Conservation (phyloP, 2,113 vertebrate species). For the Misgurnus anguillicaudatus region DNA sequence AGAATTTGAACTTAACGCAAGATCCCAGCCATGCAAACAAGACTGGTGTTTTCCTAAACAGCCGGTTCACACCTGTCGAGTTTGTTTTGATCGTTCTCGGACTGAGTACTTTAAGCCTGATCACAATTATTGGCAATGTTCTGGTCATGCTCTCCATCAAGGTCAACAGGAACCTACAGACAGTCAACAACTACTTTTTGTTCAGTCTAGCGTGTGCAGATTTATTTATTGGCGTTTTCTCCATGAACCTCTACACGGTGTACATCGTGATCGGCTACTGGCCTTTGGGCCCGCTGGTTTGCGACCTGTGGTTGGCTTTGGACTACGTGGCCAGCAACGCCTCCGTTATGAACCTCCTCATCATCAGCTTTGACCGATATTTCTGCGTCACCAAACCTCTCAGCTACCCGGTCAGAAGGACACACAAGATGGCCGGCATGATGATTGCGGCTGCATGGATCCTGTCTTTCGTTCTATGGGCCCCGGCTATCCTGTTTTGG, state of each 20-base stretch:
- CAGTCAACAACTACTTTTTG: slow-evolving; percentile 97
- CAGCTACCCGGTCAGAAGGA: slow-evolving; percentile 90
- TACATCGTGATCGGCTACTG: slow-evolving; percentile 96
- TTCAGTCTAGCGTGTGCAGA: slow-evolving; percentile 98
- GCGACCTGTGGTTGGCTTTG: slow-evolving; percentile 95
- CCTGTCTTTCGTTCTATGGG: slow-evolving; percentile 94
- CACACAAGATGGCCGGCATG: slow-evolving; percentile 95
- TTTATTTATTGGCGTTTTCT: slow-evolving; percentile 94
- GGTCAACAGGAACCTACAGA: slow-evolving; percentile 97
- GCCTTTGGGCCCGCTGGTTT: slow-evolving; percentile 93
- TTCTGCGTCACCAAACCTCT: slow-evolving; percentile 98
- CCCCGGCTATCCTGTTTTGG: slow-evolving; percentile 97
- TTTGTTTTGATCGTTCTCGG: slow-evolving; percentile 89
- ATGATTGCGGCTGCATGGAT: slow-evolving; percentile 97
- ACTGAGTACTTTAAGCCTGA: slow-evolving; percentile 88
- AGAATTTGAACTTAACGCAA: slow-evolving; percentile 57
- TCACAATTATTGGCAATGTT: slow-evolving; percentile 94
- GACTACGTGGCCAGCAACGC: slow-evolving; percentile 97
- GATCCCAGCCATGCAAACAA: slow-evolving; percentile 31
- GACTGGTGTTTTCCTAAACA: slow-evolving; percentile 59
- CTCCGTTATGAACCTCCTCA: slow-evolving; percentile 98
- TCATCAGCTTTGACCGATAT: slow-evolving; percentile 98
- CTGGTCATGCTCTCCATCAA: slow-evolving; percentile 98
- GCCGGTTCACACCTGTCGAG: slow-evolving; percentile 84
- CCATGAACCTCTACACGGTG: slow-evolving; percentile 97